Evolutionary conservation across 2,888 invertebrate species (phyloP), one percentile per base, ranked within the genome.

Genomic region (Cosmopolites sordidus): DNA sequence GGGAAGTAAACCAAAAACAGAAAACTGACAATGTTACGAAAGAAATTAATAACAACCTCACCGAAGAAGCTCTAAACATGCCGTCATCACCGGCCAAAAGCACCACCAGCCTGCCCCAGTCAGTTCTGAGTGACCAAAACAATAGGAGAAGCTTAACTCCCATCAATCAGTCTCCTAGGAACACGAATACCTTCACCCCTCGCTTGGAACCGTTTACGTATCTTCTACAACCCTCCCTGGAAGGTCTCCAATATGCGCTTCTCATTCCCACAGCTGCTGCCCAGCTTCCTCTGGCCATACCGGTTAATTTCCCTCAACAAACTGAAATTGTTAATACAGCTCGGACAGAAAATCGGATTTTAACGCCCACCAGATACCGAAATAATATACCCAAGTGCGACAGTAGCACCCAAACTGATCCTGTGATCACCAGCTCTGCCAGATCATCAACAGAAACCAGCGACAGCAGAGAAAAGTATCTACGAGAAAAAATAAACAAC

Each of bases 341-440:
- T 6, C 54, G 73, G 33, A 74, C 74, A 1, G 77, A 78, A 64
- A 78, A 77, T 58, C 67, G 82, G 42, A 67, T 82, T 8, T 69
- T 83, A 48, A 83, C 83, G 0, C 83, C 83, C 0, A 80, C 80
- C 60, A 76, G 78, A 57, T 81, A 77, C 61, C 64, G 76, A 52
- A 66, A 64, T 33, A 77, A 80, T 56, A 71, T 75, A 50, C 74
- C 72, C 59, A 75, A 76, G 50, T 80, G 81, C 64, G 85, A 86
- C 64, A 84, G 78, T 46, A 78, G 79, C 45, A 86, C 86, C n/a
- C 86, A 87, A 73, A 87, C 86, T 1, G 84, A 86, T 58, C 45
- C 46, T 27, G 42, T 47, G 1, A 61, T 65, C 17, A 29, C 43
- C 14, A 56, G 56, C 29, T 61, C 62, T 0, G 54, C 58, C 16